Percentiles rank a stretch among this genome's conserved stretches.
phyloP scores from a whole-genome alignment of 2,888 invertebrate species.

The Pogonocherus hispidulus region DNA sequence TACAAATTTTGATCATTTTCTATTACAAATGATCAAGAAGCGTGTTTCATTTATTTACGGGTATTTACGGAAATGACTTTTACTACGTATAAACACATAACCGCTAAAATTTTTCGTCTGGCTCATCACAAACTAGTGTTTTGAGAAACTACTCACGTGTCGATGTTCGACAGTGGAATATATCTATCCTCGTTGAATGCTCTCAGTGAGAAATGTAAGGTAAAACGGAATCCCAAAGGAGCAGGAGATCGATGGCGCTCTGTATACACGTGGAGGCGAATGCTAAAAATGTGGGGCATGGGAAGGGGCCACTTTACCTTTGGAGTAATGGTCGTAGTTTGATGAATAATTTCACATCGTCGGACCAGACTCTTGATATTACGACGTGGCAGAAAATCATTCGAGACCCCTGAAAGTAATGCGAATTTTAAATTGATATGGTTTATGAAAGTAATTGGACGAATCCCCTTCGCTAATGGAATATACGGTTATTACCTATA shows the following conservation, averaged over 20 bases:
- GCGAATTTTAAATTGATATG: no score
- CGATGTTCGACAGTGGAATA: constrained; percentile 41
- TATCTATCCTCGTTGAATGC: constrained; percentile 39
- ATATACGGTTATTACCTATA: no score
- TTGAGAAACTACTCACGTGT: constrained; percentile 52
- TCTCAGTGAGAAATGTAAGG: constrained; percentile 51
- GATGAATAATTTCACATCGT: not conserved
- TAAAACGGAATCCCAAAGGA: constrained; percentile 47
- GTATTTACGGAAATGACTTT: not conserved
- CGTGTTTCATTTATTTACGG: no score
- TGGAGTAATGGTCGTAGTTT: not conserved
- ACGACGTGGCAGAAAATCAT: not conserved
- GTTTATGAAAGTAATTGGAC: no score
- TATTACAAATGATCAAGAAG: no score
- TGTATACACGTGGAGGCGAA: constrained; percentile 37
- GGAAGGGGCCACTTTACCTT: not conserved
- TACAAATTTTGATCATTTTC: no score
- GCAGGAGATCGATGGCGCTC: constrained; percentile 48
- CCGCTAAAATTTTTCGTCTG: constrained; percentile 33
- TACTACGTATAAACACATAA: not conserved
- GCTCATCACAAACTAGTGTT: constrained; percentile 47
- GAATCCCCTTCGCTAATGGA: no score
- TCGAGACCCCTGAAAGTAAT: no score
- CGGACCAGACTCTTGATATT: not conserved
- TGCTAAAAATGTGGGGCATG: constrained; percentile 5